These are phyloP conservation scores for Steinernema feltiae DNA, from an alignment of 1,140 invertebrate genomes.

Conservation along the genomic window DNA sequence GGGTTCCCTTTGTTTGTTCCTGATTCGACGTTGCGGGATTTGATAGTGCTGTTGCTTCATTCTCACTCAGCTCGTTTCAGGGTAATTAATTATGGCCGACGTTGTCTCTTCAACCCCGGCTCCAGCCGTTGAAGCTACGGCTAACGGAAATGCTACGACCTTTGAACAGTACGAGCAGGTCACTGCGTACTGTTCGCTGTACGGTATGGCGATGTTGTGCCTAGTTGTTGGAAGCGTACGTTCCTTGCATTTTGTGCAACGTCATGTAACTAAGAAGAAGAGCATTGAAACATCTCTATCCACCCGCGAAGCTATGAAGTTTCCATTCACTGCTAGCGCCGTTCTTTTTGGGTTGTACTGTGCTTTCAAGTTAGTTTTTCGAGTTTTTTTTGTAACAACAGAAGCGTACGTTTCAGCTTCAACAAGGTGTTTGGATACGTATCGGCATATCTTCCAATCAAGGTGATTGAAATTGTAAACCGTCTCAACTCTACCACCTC, in stretches of 20 bases:
- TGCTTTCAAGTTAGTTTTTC: constrained; percentile 38
- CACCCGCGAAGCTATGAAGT: constrained; percentile 30
- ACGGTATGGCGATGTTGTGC: constrained; percentile 37
- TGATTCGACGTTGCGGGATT: no score
- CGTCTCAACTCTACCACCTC: neutral
- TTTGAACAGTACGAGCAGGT: constrained; percentile 17
- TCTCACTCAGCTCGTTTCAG: no score
- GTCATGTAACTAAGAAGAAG: constrained; percentile 27
- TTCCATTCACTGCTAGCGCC: constrained; percentile 33
- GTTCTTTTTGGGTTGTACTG: constrained; percentile 41
- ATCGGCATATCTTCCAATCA: constrained; percentile 9
- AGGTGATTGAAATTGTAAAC: neutral
- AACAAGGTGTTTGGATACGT: neutral
- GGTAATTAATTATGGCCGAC: constrained; percentile 4
- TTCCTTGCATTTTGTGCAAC: constrained; percentile 26
- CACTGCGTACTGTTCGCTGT: constrained; percentile 32
- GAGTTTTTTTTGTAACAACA: constrained; percentile 1
- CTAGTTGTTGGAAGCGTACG: constrained; percentile 31
- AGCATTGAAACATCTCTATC: constrained; percentile 36
- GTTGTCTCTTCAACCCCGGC: neutral
- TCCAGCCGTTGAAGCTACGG: neutral
- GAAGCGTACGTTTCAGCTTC: neutral
- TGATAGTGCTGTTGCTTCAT: no score
- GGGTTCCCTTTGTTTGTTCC: neutral
- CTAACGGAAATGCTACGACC: neutral